phyloP scores from a whole-genome alignment of 2,113 vertebrate species.

The Ammospiza caudacuta region DNA sequence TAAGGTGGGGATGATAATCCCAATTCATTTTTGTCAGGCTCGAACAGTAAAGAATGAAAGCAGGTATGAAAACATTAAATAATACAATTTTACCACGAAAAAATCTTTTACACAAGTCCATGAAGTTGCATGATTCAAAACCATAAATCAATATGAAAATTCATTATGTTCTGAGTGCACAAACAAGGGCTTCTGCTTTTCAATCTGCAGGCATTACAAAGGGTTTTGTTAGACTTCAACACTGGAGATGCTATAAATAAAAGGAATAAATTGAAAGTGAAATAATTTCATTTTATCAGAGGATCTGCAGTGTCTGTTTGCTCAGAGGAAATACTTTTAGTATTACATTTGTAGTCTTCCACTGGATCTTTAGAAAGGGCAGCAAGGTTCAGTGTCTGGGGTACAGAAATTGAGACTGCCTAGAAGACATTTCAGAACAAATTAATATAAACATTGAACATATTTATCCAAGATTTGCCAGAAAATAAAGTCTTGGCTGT shows the following conservation, averaged over 20 bases:
- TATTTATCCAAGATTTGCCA: neutral
- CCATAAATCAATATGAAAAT: neutral
- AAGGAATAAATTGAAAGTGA: neutral
- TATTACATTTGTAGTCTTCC: conserved; percentile 12
- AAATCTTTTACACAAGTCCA: neutral
- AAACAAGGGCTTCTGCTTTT: neutral
- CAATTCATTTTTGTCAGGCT: neutral
- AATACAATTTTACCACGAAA: neutral
- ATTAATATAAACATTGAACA: neutral
- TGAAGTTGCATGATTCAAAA: neutral
- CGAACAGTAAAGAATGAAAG: neutral
- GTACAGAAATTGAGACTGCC: neutral
- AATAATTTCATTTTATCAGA: conserved; percentile 6
- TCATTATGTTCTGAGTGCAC: neutral
- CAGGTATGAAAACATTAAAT: neutral
- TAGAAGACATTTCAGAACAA: neutral
- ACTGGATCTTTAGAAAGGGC: neutral
- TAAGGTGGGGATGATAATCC: neutral
- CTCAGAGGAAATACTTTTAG: conserved; percentile 33
- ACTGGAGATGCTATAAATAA: neutral
- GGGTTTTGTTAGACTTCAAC: neutral
- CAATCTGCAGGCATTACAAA: neutral
- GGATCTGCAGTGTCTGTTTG: neutral
- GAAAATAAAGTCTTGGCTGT: neutral
- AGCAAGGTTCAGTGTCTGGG: neutral